Base-by-base conservation (phyloP, 2,888 invertebrate species). In the Drosophila prolongata region DNA sequence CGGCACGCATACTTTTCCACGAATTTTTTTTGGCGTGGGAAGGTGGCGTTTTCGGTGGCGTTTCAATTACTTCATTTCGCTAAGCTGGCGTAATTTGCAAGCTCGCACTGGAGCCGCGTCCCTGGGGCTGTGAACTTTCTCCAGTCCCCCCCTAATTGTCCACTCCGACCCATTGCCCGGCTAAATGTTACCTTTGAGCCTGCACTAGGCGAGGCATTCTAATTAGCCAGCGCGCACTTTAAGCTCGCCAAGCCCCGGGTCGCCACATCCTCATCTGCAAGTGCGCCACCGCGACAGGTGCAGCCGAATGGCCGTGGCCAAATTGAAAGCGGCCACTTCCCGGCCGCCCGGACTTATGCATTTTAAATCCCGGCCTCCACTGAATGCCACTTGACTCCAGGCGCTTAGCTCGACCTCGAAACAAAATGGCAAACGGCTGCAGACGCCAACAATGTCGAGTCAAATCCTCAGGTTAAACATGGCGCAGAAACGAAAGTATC, bases 161-260 rank as follows among this genome's bases (percentile, higher is more conserved):
- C 74, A 16, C 56, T 57, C 52, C 66, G 56, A 65, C 72, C 73
- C 57, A 53, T 47, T 71, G 75, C 57, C 40, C 47, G 60, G 67
- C 65, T 85, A 87, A 85, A 87, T 85, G 88, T 87, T 79, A 85
- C 88, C 88, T 85, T 76, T 84, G 84, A 74, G 81, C 64, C 84
- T 65, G 68, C 60, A 56, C 66, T 64, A 64, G 71, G 71, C 72
- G 60, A 44, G 60, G 69, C 64, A 65, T 81, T 83, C 74, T 86
- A 87, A 87, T 86, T 87, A 87, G 83, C 78, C 72, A 42, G 49
- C 47, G 72, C 75, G 72, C 75, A 69, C 82, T 87, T 84, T 82
- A 82, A 87, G 77, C 50, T 58, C 57, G 62, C 75, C 82, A 71
- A 71, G 49, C 49, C 77, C 65, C n/a, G 46, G 34, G 34, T 40